These are phyloP conservation scores for Rallus crepitans DNA, from an alignment of 2,797 vertebrate genomes.

Conservation along the genomic window DNA sequence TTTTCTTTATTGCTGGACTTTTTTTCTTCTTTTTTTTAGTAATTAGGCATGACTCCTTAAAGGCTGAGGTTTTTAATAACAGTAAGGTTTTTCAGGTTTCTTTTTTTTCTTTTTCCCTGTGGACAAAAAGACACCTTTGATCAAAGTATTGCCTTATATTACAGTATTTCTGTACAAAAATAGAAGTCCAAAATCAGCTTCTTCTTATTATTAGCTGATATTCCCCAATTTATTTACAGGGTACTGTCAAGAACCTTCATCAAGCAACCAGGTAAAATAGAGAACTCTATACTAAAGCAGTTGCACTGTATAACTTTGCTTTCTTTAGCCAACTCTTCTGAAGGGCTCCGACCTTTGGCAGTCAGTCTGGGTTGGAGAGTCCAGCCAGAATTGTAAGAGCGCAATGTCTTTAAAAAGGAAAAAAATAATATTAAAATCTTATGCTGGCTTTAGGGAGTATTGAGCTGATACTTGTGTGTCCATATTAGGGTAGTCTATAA, in stretches of 20 bases:
- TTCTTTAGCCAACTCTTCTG: background rate
- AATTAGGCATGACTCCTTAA: slow-evolving; percentile 48
- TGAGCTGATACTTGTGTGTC: slow-evolving; percentile 53
- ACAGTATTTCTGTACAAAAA: slow-evolving; percentile 80
- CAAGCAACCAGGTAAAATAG: slow-evolving; percentile 29
- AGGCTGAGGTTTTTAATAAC: slow-evolving; percentile 50
- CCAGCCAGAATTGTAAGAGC: slow-evolving; percentile 6
- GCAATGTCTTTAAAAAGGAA: slow-evolving; percentile 47
- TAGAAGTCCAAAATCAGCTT: slow-evolving; percentile 71
- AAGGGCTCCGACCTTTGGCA: background rate
- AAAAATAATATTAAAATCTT: slow-evolving; percentile 57
- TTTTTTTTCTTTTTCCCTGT: background rate
- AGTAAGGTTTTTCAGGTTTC: slow-evolving; percentile 1
- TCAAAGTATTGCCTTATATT: slow-evolving; percentile 72
- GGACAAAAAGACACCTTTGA: slow-evolving; percentile 42
- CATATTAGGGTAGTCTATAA: slow-evolving; percentile 75
- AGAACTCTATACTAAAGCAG: slow-evolving; percentile 32
- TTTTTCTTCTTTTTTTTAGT: slow-evolving; percentile 8
- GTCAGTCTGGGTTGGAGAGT: background rate
- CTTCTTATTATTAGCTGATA: slow-evolving; percentile 42
- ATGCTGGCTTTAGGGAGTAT: slow-evolving; percentile 57
- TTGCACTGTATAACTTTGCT: background rate
- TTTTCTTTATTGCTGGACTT: slow-evolving; percentile 80
- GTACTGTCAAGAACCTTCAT: slow-evolving; percentile 44
- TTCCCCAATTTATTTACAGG: slow-evolving; percentile 72